Evolutionary conservation across 2,888 invertebrate genomes (phyloP).

Genomic region (Lacanobia oleracea): DNA sequence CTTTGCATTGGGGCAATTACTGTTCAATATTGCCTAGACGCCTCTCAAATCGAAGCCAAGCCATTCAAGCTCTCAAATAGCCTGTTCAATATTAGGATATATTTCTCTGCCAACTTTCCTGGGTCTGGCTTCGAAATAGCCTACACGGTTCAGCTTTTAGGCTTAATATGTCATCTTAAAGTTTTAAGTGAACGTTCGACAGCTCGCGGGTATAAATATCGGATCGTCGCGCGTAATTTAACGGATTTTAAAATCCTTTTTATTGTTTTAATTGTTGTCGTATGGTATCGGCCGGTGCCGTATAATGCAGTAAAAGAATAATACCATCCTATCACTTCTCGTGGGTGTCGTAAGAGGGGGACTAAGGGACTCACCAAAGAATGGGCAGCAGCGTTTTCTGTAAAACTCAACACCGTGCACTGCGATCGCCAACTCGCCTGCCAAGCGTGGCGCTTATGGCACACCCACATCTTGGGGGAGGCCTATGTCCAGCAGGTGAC

Average conservation of each 20-base stretch:
- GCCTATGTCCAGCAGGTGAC: too few species aligned
- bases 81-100: conserved; percentile 1
- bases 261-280: conserved; percentile 17
- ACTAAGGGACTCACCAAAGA: too few species aligned
- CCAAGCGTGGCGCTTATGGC: too few species aligned
- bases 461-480: too few species aligned
- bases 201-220: conserved; percentile 27
- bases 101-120: conserved; percentile 16
- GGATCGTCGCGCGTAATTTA: conserved; percentile 1
- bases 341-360: too few species aligned
- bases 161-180: conserved; percentile 50
- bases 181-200: conserved; percentile 28
- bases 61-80: conserved; percentile 16
- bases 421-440: too few species aligned
- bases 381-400: too few species aligned
- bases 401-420: too few species aligned
- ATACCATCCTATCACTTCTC: too few species aligned
- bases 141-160: conserved; percentile 72
- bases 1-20: background rate
- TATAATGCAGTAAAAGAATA: too few species aligned
- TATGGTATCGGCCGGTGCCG: too few species aligned
- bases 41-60: conserved; percentile 10
- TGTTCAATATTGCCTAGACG: background rate
- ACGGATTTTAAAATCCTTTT: conserved; percentile 17
- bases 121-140: conserved; percentile 53